A percentile compares a stretch with the other conserved stretches of the same genome.
Conservation (phyloP, 2,797 vertebrate genomes). For the Sebastes glaucus region DNA sequence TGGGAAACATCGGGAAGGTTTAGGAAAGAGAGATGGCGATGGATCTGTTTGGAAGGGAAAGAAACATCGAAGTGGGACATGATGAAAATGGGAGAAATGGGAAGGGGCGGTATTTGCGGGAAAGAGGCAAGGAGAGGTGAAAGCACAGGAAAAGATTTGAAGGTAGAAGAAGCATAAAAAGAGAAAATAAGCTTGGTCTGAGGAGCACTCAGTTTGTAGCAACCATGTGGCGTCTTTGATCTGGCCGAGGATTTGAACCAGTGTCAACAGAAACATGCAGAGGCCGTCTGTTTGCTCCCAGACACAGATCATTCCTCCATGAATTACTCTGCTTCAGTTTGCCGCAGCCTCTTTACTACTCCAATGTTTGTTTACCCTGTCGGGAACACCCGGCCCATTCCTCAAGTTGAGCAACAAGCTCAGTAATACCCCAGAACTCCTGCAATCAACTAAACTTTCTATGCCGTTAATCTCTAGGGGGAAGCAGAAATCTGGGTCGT, state of each 20-base stretch:
- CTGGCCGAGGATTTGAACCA: slow-evolving; percentile 64
- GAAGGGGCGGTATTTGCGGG: slow-evolving; percentile 25
- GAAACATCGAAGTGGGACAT: slow-evolving; percentile 25
- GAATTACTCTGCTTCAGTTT: slow-evolving; percentile 51
- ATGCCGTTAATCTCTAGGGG: slow-evolving; percentile 33
- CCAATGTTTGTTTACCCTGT: slow-evolving; percentile 71
- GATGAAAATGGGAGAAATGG: slow-evolving; percentile 37
- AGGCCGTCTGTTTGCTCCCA: slow-evolving; percentile 63
- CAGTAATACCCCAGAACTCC: slow-evolving; percentile 47
- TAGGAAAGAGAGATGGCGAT: slow-evolving; percentile 25
- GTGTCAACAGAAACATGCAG: slow-evolving; percentile 71
- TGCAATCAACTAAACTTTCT: slow-evolving; percentile 58
- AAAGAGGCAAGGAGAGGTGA: slow-evolving; percentile 43
- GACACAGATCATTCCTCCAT: slow-evolving; percentile 68
- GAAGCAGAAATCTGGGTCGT: slow-evolving; percentile 19
- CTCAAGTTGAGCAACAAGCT: slow-evolving; percentile 58
- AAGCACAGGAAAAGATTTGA: slow-evolving; percentile 38
- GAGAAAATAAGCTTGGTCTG: slow-evolving; percentile 52
- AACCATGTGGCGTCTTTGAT: slow-evolving; percentile 79
- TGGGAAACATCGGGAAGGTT: slow-evolving; percentile 56
- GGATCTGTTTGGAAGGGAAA: slow-evolving; percentile 35
- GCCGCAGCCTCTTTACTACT: slow-evolving; percentile 52
- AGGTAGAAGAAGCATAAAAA: slow-evolving; percentile 41
- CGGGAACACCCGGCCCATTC: slow-evolving; percentile 48
- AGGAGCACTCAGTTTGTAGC: slow-evolving; percentile 46